Evolutionary conservation across 2,888 invertebrate genomes (phyloP).

Genomic region (Mimachlamys varia): DNA sequence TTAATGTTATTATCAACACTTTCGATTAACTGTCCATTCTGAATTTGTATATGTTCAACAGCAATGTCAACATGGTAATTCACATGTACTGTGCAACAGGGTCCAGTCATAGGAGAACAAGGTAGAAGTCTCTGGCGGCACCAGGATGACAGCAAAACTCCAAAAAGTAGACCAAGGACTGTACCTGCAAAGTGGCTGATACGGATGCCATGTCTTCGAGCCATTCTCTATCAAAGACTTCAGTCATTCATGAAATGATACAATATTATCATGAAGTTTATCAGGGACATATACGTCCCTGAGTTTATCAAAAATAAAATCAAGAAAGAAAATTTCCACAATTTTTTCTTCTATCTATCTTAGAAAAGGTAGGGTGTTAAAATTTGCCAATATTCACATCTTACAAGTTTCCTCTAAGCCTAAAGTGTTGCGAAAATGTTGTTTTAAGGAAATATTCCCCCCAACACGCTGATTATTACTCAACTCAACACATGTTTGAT

Average conservation of each 20-base stretch:
- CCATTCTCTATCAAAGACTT: conserved; percentile 43
- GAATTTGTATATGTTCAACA: conserved; percentile 49
- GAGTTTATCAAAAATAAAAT: too few species aligned
- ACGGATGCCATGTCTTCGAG: conserved; percentile 47
- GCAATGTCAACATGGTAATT: conserved; percentile 58
- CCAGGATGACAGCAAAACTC: conserved; percentile 71
- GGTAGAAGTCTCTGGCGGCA: conserved; percentile 69
- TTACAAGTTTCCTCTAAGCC: neutral
- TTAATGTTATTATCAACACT: neutral
- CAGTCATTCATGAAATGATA: conserved; percentile 15
- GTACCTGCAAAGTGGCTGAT: conserved; percentile 59
- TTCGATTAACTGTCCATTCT: conserved; percentile 39
- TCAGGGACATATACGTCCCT: too few species aligned
- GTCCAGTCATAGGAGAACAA: conserved; percentile 66
- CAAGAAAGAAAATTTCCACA: neutral
- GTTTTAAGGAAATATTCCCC: neutral
- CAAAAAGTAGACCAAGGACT: conserved; percentile 68
- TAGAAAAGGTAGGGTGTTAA: neutral
- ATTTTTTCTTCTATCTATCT: neutral
- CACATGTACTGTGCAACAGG: conserved; percentile 63
- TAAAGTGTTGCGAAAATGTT: neutral
- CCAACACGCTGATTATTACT: neutral
- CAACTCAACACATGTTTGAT: conserved; percentile 17
- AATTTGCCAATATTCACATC: neutral
- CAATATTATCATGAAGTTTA: neutral